phyloP scores from a whole-genome alignment of 2,113 vertebrate species.

The Columba livia region DNA sequence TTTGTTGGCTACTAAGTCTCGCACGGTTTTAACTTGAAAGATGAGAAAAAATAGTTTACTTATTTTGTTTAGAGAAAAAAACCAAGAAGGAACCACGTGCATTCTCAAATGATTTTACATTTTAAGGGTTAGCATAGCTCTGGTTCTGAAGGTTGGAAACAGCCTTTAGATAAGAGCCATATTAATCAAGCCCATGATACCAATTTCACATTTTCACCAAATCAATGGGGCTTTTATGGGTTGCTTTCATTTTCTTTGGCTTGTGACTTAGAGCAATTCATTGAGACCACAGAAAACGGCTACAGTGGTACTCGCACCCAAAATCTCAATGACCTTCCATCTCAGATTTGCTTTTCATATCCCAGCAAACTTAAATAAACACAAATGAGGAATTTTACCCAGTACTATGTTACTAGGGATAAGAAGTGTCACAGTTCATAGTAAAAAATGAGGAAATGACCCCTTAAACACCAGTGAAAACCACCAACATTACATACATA shows the following conservation, averaged over 20 bases:
- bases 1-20: not conserved
- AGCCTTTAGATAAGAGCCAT: too few species aligned
- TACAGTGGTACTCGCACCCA: not conserved
- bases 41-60: not conserved
- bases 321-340: not conserved
- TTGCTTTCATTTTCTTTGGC: not conserved
- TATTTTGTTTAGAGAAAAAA: not conserved
- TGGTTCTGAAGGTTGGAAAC: not conserved
- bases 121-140: not conserved
- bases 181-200: not conserved
- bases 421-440: not conserved
- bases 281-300: not conserved
- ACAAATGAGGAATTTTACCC: not conserved
- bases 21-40: not conserved
- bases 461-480: not conserved
- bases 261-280: not conserved
- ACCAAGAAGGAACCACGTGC: fast-evolving
- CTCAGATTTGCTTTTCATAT: not conserved
- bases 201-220: not conserved
- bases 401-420: not conserved
- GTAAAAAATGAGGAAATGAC: not conserved
- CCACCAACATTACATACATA: not conserved
- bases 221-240: not conserved
- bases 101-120: not conserved
- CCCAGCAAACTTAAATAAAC: not conserved